Percentiles rank a stretch among this genome's conserved stretches.
These are phyloP conservation scores for Ibidorhyncha struthersii DNA, from an alignment of 2,113 vertebrate genomes.

Conservation along the genomic window DNA sequence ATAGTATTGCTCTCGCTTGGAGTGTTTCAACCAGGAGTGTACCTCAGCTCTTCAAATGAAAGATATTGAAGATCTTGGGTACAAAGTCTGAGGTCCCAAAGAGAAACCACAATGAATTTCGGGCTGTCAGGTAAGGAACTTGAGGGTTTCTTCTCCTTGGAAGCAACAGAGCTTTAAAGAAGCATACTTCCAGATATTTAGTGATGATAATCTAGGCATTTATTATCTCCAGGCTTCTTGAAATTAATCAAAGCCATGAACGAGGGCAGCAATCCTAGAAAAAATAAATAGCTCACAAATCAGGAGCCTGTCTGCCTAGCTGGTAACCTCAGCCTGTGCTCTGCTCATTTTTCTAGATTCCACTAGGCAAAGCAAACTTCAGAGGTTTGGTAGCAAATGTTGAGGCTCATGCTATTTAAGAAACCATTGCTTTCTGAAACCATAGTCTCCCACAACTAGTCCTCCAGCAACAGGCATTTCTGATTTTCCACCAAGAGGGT, in stretches of 20 bases:
- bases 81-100: not conserved
- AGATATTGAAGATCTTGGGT: not conserved
- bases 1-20: not conserved
- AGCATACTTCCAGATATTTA: not conserved
- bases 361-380: not conserved
- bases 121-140: not conserved
- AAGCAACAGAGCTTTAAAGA: not conserved
- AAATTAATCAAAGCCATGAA: not conserved
- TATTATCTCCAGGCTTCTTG: not conserved
- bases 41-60: not conserved
- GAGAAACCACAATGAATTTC: not conserved
- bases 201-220: not conserved
- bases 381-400: not conserved
- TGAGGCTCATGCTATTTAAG: not conserved
- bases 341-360: not conserved
- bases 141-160: not conserved
- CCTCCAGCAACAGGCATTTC: not conserved
- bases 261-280: not conserved
- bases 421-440: not conserved
- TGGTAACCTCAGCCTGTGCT: not conserved
- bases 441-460: not conserved
- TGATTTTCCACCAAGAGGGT: not conserved
- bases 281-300: not conserved
- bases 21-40: not conserved
- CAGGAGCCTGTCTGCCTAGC: not conserved